Evolutionary conservation across 2,113 vertebrate genomes (phyloP), one percentile per base, ranked within the genome.

Genomic region (Apistogramma diplotaenia): DNA sequence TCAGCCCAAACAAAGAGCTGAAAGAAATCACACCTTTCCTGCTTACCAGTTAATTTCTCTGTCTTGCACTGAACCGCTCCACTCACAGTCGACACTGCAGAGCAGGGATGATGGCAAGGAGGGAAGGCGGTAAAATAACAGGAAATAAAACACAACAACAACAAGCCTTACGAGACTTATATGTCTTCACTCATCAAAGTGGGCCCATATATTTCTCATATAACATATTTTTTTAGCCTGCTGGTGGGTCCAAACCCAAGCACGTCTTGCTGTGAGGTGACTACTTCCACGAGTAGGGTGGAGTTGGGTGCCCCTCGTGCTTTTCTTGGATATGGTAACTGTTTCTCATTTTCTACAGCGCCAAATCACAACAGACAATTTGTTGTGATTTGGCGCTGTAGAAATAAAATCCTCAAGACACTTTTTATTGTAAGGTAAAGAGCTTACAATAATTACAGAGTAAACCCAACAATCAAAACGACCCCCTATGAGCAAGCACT

Each of bases 1-100:
- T 43, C 15, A 59, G 12, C 40, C 21, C 5, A 51, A 60, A 55
- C 27, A 43, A 77, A 67, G 18, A 61, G 51, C 53, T 61, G 37
- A 75, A 23, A 73, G 19, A 51, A 51, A 73, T 83, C 25, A 56
- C 57, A 54, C 21, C n/a, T 85, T 35, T 76, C 73, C 31, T 54
- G 55, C 94, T 94, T 76, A 95, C 94, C 95, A 95, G 93, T 94
- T 94, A 74, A 95, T 95, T 56, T 93, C 94, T 79, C 91, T 91
- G 90, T 91, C 90, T 76, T 93, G 91, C 65, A 86, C 70, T 4
- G 94, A 92, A 67, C 89, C 89, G 15, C 90, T 95, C 90, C 85
- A 88, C 84, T 79, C 89, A 58, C 94, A 94, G 87, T 95, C 92
- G 8, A 93, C 65, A 29, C 95, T 95, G 87, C 43, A 82, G 53